phyloP scores from a whole-genome alignment of 92 coral and sea anemone genomes.

The Palythoa caribaeorum region DNA sequence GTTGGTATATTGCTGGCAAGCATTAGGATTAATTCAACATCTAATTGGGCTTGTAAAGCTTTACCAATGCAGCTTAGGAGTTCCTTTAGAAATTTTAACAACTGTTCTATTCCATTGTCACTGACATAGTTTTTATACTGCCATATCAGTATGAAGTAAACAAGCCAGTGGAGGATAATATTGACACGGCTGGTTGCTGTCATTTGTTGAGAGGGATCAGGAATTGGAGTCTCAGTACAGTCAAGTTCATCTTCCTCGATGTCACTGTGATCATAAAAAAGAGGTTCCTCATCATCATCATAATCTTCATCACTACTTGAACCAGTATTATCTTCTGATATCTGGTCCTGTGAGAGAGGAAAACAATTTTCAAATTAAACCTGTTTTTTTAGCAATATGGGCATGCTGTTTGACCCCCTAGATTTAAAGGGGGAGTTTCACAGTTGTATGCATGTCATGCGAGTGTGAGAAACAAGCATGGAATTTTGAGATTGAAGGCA shows the following conservation, averaged over 20 bases:
- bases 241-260: conserved; percentile 10
- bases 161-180: conserved; percentile 44
- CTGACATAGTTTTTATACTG: conserved; percentile 58
- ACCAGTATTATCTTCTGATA: no score
- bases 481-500: no score
- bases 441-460: no score
- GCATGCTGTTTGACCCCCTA: no score
- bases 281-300: not conserved
- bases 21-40: conserved; percentile 39
- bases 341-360: no score
- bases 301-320: no score
- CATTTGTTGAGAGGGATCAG: conserved; percentile 19
- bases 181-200: conserved; percentile 18
- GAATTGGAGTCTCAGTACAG: not conserved
- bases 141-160: conserved; percentile 59
- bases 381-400: no score
- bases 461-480: no score
- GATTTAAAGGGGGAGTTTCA: no score
- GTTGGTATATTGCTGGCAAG: conserved; percentile 27
- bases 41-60: conserved; percentile 44
- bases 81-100: conserved; percentile 43
- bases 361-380: no score
- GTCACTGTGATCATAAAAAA: conserved; percentile 17
- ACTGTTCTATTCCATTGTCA: conserved; percentile 67
- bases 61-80: conserved; percentile 48